Base-by-base conservation (phyloP, 2,888 invertebrate species). In the Phragmatobia fuliginosa region DNA sequence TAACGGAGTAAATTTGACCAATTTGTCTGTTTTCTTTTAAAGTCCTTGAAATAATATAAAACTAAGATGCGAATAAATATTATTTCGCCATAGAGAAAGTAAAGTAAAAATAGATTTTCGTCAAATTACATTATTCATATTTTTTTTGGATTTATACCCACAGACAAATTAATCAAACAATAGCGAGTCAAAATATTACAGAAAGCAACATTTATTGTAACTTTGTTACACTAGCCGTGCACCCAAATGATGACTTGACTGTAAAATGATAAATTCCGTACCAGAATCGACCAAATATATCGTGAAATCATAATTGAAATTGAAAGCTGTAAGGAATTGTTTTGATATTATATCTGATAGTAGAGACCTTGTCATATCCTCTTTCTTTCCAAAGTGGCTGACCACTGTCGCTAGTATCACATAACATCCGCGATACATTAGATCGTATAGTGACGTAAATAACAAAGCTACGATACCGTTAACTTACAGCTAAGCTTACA, bases 401-500 rank as follows among this genome's bases (percentile, higher is more conserved):
- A 62, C 41, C n/a, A 10, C 11, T 32, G n/a, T 32, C 62, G n/a
- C 45, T 62, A 45, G 32, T 18, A 62, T 21, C 21, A 45, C 2
- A 45, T 45, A 16, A 3, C 11, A 21, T 64, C 3, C 28, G 36
- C 75, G 82, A 84, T 73, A 75, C 82, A 83, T 87, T 87, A 78
- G 84, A 87, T 80, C 83, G 84, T 86, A 72, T 75, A 74, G 74
- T 85, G 88, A 87, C 83, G 84, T 90, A 85, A 87, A 78, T 85
- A 85, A 88, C 90, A 90, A 93, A 91, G 92, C 90, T 89, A 80
- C 88, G 84, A 86, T 84, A 85, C 83, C 83, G 85, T 88, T 85
- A 88, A 88, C 91, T 91, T 91, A 90, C 82, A 86, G 89, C 91
- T 92, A 92, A 91, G 92, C 93, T 91, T 89, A 91, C 87, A 91